phyloP scores from a whole-genome alignment of 2,797 vertebrate species.

The Phalanger gymnotis region DNA sequence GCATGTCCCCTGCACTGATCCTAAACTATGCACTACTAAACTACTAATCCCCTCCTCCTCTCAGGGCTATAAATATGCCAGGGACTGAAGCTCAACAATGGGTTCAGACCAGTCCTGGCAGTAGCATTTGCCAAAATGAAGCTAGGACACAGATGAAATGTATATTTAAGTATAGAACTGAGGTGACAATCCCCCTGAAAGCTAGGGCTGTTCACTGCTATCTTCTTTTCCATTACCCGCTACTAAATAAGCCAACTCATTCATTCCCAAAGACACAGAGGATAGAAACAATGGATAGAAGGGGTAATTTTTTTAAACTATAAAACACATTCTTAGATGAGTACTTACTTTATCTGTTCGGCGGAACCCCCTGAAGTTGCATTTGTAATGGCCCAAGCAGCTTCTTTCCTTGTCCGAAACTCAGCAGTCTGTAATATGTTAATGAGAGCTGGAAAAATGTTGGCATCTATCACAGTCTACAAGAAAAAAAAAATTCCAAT shows the following conservation, averaged over 20 bases:
- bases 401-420: constrained; percentile 90
- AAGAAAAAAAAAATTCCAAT: constrained; percentile 65
- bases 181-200: constrained; percentile 23
- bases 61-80: neutral
- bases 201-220: neutral
- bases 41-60: neutral
- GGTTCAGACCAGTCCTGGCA: neutral
- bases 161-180: constrained; percentile 20
- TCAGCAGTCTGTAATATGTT: constrained; percentile 89
- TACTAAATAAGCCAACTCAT: neutral
- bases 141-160: neutral
- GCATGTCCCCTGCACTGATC: neutral
- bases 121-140: neutral
- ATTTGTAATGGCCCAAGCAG: constrained; percentile 91
- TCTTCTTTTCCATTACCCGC: neutral
- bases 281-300: neutral
- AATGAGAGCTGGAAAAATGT: constrained; percentile 89
- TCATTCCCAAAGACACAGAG: neutral
- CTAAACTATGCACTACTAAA: constrained; percentile 14
- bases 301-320: constrained; percentile 28
- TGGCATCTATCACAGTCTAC: constrained; percentile 89
- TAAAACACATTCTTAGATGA: constrained; percentile 3
- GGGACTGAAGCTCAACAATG: neutral
- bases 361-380: constrained; percentile 92
- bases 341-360: constrained; percentile 94